Conservation (phyloP, 53 echinoderm and acorn worm species). For the Temnopleurus reevesii region DNA sequence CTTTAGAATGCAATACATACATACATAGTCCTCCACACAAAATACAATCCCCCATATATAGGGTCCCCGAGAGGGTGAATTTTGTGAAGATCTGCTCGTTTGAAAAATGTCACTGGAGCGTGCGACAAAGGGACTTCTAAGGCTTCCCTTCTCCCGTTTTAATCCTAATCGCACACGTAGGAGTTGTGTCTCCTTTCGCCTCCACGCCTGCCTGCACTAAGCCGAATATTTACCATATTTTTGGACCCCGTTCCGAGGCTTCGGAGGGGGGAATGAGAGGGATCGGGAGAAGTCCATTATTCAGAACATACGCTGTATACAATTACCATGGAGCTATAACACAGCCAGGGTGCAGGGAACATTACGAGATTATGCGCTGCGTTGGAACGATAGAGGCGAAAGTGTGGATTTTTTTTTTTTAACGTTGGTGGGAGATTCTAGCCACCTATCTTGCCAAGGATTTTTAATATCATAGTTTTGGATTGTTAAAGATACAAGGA, state of each 20-base stretch:
- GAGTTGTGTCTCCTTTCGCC: not conserved
- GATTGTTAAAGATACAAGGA: not conserved
- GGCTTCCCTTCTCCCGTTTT: constrained; percentile 14
- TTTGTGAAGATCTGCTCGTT: not conserved
- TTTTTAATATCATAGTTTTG: not conserved
- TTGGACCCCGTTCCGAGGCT: not conserved
- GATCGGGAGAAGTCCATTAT: too few relatives aligned
- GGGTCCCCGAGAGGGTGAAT: not conserved
- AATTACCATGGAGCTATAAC: too few relatives aligned
- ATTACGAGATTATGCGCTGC: not conserved
- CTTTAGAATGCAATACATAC: not conserved
- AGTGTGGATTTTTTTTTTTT: not conserved
- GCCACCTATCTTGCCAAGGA: constrained; percentile 1
- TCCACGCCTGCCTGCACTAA: constrained; percentile 36
- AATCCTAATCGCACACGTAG: constrained; percentile 40
- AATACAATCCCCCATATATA: not conserved
- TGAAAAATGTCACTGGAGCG: not conserved
- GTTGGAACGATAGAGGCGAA: not conserved
- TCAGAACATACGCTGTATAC: too few relatives aligned
- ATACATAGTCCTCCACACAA: not conserved
- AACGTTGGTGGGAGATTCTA: not conserved
- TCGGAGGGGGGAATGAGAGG: not conserved
- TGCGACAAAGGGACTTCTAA: not conserved
- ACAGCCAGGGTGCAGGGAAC: too few relatives aligned
- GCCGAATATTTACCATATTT: constrained; percentile 42